These are phyloP conservation scores for Brachynemurus nebulosus DNA, from an alignment of 2,888 invertebrate species.

Conservation along the genomic window DNA sequence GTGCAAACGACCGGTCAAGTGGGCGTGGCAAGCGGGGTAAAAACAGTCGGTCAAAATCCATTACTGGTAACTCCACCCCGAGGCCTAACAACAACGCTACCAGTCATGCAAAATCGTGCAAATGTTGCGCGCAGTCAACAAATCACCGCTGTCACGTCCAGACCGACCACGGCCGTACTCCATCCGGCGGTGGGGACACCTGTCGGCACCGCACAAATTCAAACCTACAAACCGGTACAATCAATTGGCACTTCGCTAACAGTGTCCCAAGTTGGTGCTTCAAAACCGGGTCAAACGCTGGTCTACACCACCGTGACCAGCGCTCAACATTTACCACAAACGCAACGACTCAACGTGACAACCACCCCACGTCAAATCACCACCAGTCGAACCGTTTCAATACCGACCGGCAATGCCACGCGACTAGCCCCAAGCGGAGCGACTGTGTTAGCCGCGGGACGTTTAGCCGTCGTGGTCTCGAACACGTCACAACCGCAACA, in stretches of 20 bases:
- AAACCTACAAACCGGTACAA: conserved; percentile 28
- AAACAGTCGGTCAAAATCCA: conserved; percentile 21
- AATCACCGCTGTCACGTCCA: conserved; percentile 23
- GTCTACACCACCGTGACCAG: conserved; percentile 28
- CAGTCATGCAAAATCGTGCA: conserved; percentile 6
- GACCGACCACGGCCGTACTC: conserved; percentile 28
- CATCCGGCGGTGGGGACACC: conserved; percentile 31
- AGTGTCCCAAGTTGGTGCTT: conserved; percentile 28
- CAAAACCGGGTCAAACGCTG: conserved; percentile 31
- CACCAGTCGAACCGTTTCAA: conserved; percentile 17
- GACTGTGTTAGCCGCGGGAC: conserved; percentile 11
- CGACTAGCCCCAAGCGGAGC: conserved; percentile 10
- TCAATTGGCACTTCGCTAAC: conserved; percentile 28
- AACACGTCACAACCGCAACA: conserved; percentile 11
- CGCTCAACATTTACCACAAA: conserved; percentile 21
- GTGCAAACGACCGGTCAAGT: conserved; percentile 8
- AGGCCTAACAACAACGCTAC: conserved; percentile 8
- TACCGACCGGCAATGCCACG: conserved; percentile 10
- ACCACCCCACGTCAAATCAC: conserved; percentile 21
- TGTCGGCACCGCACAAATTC: conserved; percentile 25
- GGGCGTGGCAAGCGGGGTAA: conserved; percentile 23
- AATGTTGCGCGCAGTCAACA: conserved; percentile 25
- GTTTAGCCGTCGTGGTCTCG: conserved; percentile 13
- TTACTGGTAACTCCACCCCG: conserved; percentile 17
- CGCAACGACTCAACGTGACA: conserved; percentile 27